A percentile compares a stretch with the other conserved stretches of the same genome.
Evolutionary conservation across 2,888 invertebrate genomes (phyloP).

Genomic region (Odontocerum albicorne): DNA sequence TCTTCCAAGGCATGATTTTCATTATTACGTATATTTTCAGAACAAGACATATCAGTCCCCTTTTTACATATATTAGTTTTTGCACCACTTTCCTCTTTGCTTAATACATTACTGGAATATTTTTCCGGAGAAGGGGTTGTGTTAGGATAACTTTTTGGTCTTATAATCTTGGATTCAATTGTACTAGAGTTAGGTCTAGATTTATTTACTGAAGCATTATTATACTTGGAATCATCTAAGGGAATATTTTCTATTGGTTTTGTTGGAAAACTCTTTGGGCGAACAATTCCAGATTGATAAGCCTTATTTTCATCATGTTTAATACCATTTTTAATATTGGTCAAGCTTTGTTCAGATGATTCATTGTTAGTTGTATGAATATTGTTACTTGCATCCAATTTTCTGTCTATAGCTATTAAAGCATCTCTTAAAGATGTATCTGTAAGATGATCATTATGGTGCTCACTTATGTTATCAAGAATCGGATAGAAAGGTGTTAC

Average conservation of each 20-base stretch:
- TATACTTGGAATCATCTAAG: conserved; percentile 1
- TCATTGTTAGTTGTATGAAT: no score
- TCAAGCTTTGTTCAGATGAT: not conserved
- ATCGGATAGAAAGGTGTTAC: conserved; percentile 56
- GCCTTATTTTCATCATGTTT: conserved; percentile 42
- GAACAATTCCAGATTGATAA: conserved; percentile 54
- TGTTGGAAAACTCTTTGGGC: conserved; percentile 60
- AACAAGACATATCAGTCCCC: conserved; percentile 35
- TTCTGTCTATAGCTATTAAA: conserved; percentile 32
- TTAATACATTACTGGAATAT: conserved; percentile 22
- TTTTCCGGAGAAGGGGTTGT: conserved; percentile 40
- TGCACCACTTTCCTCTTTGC: conserved; percentile 37
- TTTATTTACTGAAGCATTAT: conserved; percentile 2
- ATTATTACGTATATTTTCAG: conserved; percentile 40
- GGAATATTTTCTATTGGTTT: conserved; percentile 43
- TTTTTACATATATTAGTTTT: conserved; percentile 38
- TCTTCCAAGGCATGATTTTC: conserved; percentile 41
- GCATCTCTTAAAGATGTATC: conserved; percentile 11
- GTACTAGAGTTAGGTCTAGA: conserved; percentile 34
- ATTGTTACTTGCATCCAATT: conserved; percentile 37
- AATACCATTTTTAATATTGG: not conserved
- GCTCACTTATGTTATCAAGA: conserved; percentile 54
- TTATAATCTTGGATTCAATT: conserved; percentile 48
- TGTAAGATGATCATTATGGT: conserved; percentile 42
- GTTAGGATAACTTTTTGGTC: conserved; percentile 64